Evolutionary conservation across 2,113 vertebrate genomes (phyloP).

Genomic region (Electrona antarctica): DNA sequence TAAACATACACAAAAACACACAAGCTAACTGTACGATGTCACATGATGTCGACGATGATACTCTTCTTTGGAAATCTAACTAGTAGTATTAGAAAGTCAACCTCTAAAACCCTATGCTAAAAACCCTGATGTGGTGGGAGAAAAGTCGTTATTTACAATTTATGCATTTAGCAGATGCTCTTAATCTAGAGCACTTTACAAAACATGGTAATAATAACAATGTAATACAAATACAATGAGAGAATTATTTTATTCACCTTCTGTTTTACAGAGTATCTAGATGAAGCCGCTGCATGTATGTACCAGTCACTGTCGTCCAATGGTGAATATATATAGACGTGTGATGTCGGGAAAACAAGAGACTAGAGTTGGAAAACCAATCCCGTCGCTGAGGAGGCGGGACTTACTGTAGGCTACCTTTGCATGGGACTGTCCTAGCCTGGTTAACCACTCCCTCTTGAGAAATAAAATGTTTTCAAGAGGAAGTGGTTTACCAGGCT

Average conservation of each 20-base stretch:
- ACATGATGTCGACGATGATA: conserved; percentile 53
- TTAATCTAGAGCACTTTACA: no score
- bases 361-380: conserved; percentile 33
- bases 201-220: no score
- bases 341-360: conserved; percentile 24
- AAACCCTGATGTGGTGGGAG: neutral
- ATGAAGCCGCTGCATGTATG: neutral
- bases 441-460: no score
- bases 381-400: conserved; percentile 47
- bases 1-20: neutral
- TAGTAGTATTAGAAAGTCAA: neutral
- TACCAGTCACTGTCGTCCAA: no score
- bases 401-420: conserved; percentile 23
- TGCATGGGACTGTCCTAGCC: no score
- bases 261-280: neutral
- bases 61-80: neutral
- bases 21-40: conserved; percentile 1
- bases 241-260: conserved; percentile 42
- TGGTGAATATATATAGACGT: conserved; percentile 42
- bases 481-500: no score
- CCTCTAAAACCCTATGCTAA: neutral
- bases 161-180: no score
- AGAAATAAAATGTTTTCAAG: no score
- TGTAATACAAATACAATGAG: no score
- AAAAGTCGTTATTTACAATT: no score